Percentiles rank a stretch among this genome's conserved stretches.
Conservation (phyloP, 2,888 invertebrate genomes). For the Drosophila subquinaria region DNA sequence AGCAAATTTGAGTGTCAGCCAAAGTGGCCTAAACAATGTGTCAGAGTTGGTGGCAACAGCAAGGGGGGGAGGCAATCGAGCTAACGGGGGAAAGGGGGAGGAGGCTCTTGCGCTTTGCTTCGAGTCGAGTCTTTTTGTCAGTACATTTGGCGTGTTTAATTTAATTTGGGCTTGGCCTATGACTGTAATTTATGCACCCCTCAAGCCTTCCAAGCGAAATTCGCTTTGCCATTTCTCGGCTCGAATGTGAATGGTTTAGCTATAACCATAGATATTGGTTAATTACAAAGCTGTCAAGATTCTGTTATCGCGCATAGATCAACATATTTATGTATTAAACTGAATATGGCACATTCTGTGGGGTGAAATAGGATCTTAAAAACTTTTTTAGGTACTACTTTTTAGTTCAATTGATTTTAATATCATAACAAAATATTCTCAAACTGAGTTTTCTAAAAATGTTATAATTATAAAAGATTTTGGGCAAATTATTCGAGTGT, state of each 20-base stretch:
- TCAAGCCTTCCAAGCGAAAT: slow-evolving; percentile 1
- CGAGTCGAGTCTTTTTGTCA: slow-evolving; percentile 26
- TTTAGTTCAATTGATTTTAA: background rate
- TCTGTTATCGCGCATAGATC: slow-evolving; percentile 49
- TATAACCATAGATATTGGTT: slow-evolving; percentile 65
- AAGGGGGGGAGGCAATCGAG: background rate
- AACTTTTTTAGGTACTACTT: background rate
- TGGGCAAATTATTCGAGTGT: no score
- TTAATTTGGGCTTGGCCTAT: slow-evolving; percentile 47
- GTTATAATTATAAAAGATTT: background rate
- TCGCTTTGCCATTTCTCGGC: slow-evolving; percentile 11
- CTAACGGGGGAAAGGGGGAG: background rate
- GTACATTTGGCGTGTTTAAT: slow-evolving; percentile 52
- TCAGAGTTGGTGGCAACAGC: slow-evolving; percentile 22
- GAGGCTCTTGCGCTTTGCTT: slow-evolving; percentile 1
- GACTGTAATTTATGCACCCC: slow-evolving; percentile 70
- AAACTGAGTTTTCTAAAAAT: background rate
- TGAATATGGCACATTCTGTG: slow-evolving; percentile 1
- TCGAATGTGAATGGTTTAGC: slow-evolving; percentile 54
- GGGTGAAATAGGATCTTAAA: slow-evolving; percentile 15
- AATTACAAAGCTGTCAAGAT: slow-evolving; percentile 62
- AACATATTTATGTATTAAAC: slow-evolving; percentile 42
- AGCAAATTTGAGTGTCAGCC: slow-evolving; percentile 76
- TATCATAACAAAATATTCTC: background rate
- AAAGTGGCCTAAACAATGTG: slow-evolving; percentile 75